Conservation (phyloP, 2,113 vertebrate species). For the Ammodytes dubius region DNA sequence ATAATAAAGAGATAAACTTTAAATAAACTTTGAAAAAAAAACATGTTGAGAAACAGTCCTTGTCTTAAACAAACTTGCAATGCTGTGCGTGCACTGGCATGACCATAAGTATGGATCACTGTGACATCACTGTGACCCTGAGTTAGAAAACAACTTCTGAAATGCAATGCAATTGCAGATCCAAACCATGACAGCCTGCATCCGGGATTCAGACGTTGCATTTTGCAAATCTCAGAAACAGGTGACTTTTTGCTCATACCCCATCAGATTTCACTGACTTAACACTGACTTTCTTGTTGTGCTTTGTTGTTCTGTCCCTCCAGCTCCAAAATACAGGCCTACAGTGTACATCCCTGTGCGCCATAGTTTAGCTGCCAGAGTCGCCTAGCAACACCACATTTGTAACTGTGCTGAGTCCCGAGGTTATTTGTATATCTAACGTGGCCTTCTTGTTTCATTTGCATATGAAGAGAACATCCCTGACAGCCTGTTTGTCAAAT, state of each 20-base stretch:
- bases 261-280: neutral
- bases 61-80: too few species aligned
- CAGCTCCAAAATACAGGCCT: slow-evolving; percentile 23
- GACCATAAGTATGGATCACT: too few species aligned
- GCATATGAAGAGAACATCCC: slow-evolving; percentile 22
- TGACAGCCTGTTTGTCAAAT: slow-evolving; percentile 6
- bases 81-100: too few species aligned
- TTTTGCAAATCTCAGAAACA: neutral
- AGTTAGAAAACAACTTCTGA: too few species aligned
- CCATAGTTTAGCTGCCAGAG: slow-evolving; percentile 35
- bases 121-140: too few species aligned
- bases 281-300: neutral
- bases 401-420: slow-evolving; percentile 13
- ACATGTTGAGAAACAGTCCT: too few species aligned
- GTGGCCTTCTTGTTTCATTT: slow-evolving; percentile 16
- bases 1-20: too few species aligned
- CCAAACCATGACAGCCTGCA: too few species aligned
- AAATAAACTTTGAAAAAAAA: too few species aligned
- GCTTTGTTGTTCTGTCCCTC: slow-evolving; percentile 14
- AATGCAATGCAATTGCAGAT: too few species aligned
- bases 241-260: slow-evolving; percentile 10
- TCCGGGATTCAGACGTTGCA: neutral
- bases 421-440: slow-evolving; percentile 36
- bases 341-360: neutral
- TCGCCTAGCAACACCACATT: slow-evolving; percentile 51